phyloP scores from a whole-genome alignment of 2,888 invertebrate species.

The Lepidocyrtinus sp. region DNA sequence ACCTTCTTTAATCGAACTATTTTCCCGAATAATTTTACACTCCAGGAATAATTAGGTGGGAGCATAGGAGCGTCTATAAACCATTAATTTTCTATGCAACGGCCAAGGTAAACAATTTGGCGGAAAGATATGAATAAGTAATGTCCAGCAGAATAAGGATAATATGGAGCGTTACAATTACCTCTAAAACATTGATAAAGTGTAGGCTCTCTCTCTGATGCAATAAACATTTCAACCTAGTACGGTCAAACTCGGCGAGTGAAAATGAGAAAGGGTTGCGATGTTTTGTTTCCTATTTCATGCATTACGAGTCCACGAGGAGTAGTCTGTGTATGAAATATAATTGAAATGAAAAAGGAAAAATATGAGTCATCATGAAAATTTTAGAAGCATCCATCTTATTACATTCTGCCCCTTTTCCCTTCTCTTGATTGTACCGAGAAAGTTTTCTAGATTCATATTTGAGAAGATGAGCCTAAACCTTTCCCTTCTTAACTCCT shows the following conservation, averaged over 20 bases:
- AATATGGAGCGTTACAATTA: not conserved
- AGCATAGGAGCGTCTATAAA: too few species aligned
- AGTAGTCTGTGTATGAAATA: constrained; percentile 12
- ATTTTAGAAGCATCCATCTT: constrained; percentile 13
- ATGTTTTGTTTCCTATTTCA: too few species aligned
- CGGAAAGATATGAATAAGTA: too few species aligned
- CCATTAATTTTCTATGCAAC: too few species aligned
- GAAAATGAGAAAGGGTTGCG: constrained; percentile 10
- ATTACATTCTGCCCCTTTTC: not conserved
- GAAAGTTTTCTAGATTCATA: constrained; percentile 4
- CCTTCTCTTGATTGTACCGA: not conserved
- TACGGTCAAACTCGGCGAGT: too few species aligned
- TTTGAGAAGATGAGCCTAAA: not conserved
- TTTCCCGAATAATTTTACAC: too few species aligned
- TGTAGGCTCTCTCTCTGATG: too few species aligned
- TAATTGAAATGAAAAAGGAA: constrained; percentile 12
- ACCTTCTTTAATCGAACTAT: too few species aligned
- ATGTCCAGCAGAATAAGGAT: too few species aligned
- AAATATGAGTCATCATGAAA: constrained; percentile 51
- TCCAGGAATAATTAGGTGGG: too few species aligned
- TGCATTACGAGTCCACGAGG: constrained; percentile 5
- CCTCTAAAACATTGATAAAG: not conserved
- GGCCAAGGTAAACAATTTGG: too few species aligned
- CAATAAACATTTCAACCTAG: too few species aligned
- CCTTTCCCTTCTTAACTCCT: constrained; percentile 22